Conservation (phyloP, 1,140 invertebrate species). For the Metopolophium dirhodum region DNA sequence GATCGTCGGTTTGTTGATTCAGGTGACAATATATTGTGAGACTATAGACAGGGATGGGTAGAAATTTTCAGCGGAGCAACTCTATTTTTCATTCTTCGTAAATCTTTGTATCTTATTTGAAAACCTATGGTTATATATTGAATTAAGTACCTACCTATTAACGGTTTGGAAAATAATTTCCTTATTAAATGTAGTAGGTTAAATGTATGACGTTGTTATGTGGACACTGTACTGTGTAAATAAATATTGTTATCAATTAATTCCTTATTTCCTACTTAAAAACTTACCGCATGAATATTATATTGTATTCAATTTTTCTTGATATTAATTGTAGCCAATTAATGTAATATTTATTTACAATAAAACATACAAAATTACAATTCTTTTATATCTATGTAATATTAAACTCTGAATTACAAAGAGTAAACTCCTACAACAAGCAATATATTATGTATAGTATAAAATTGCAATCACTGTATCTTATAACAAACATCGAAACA, state of each 20-base stretch:
- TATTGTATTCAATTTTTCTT: too few species aligned
- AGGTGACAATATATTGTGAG: slow-evolving; percentile 29
- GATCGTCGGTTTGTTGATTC: slow-evolving; percentile 13
- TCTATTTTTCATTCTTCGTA: not conserved
- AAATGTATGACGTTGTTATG: not conserved
- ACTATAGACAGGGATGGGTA: not conserved
- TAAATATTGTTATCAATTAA: too few species aligned
- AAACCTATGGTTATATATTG: not conserved
- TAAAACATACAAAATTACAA: too few species aligned
- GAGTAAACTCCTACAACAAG: not conserved
- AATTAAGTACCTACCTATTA: not conserved
- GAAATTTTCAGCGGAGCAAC: not conserved
- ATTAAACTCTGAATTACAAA: too few species aligned
- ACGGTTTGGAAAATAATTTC: not conserved
- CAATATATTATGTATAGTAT: too few species aligned
- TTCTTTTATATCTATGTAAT: too few species aligned
- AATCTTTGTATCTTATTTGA: not conserved
- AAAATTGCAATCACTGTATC: too few species aligned
- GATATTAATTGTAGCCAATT: too few species aligned
- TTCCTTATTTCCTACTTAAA: too few species aligned
- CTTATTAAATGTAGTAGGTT: not conserved
- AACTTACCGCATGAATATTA: too few species aligned
- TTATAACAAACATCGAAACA: not conserved
- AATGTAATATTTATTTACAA: too few species aligned
- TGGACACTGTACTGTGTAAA: too few species aligned